Base-by-base conservation (phyloP, 2,113 vertebrate species). In the Ceratotherium simum region DNA sequence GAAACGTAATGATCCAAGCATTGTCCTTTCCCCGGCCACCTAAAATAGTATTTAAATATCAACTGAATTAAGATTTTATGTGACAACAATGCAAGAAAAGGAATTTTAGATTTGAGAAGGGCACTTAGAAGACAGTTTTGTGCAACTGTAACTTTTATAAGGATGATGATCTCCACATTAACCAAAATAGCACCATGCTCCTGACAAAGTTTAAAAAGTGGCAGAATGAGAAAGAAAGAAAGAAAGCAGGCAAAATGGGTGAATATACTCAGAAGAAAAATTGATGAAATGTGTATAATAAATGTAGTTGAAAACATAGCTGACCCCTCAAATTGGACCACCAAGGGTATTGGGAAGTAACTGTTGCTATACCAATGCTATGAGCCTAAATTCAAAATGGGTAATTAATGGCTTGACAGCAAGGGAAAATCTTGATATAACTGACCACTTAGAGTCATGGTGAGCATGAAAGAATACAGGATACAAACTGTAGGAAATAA, bases 1-100 rank as follows among this genome's bases (percentile, higher is more conserved):
- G 99, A 90, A 99, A 99, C 0, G 99, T 99, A 98, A 99, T 99
- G 95, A 99, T 99, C 98, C 99, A 99, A 39, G 99, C 99, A 70
- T 99, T 99, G 95, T 99, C 99, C 97, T 99, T 99, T 42, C 99
- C 99, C 69, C 99, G 99, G 17, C 99, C 99, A 62, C 99, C 99
- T 99, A 97, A n/a, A 95, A 95, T 8, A 82, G 42, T 46, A 6
- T 62, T 67, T 85, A 11, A n/a, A 90, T 95, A 46, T 46, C 60
- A 90, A 76, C 13, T 31, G 42, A 85, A 36, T 94, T 76, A 93
- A 56, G 51, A 73, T 93, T 72, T 87, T 58, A 69, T 75, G 14
- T 90, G 51, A 73, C 13, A 83, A 42, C 4, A 69, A 65, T 48
- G 29, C 17, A 92, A 97, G 51, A n/a, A 70, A 69, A 5, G 69